A percentile compares a stretch with the other conserved stretches of the same genome.
These are phyloP conservation scores for Drosophila albomicans DNA, from an alignment of 1,140 invertebrate species.

Conservation along the genomic window DNA sequence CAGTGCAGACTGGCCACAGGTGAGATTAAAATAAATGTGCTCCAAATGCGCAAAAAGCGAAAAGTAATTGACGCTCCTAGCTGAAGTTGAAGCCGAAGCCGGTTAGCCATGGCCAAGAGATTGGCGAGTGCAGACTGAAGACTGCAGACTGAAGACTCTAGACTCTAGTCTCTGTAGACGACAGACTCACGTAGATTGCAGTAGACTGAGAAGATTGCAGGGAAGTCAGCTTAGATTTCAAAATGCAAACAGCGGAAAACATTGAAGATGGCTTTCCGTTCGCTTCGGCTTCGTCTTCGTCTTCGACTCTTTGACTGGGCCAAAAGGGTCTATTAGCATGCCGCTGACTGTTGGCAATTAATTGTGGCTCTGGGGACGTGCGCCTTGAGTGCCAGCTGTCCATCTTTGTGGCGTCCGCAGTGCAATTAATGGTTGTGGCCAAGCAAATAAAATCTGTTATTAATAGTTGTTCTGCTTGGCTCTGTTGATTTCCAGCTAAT, in stretches of 20 bases:
- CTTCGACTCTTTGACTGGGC: background rate
- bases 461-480: constrained; percentile 52
- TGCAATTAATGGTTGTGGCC: constrained; percentile 35
- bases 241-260: constrained; percentile 80
- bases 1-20: constrained; percentile 55
- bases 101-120: constrained; percentile 48
- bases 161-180: background rate
- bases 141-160: constrained; percentile 10
- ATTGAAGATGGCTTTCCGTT: constrained; percentile 70
- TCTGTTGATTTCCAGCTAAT: constrained; percentile 62
- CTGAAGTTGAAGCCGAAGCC: constrained; percentile 28
- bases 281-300: background rate
- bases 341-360: constrained; percentile 74
- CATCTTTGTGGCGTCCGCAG: constrained; percentile 11
- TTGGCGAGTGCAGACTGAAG: constrained; percentile 1
- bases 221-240: constrained; percentile 69
- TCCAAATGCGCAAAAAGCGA: constrained; percentile 81
- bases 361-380: constrained; percentile 42
- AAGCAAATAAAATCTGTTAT: constrained; percentile 74
- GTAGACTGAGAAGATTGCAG: background rate
- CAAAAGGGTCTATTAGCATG: constrained; percentile 71
- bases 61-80: constrained; percentile 77
- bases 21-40: constrained; percentile 83
- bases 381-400: constrained; percentile 52
- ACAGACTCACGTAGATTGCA: background rate